These are phyloP conservation scores for Eupeodes luniger DNA, from an alignment of 2,888 invertebrate species.

Conservation along the genomic window DNA sequence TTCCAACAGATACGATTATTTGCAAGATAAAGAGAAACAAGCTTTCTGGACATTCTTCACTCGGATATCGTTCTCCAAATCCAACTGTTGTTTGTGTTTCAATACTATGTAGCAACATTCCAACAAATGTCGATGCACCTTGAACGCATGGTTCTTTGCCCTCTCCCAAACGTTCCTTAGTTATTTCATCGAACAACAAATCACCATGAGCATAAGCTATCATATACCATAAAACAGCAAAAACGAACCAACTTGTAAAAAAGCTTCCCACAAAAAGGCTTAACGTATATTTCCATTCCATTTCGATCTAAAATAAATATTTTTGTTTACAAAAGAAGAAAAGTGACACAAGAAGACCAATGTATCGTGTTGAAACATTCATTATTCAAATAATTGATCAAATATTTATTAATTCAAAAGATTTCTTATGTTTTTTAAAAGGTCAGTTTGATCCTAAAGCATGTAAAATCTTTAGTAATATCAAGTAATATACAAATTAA, in stretches of 20 bases:
- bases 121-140: slow-evolving; percentile 87
- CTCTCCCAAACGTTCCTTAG: slow-evolving; percentile 83
- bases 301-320: slow-evolving; percentile 84
- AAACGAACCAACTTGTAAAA: slow-evolving; percentile 91
- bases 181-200: slow-evolving; percentile 86
- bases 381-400: too few relatives aligned
- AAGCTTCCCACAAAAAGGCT: slow-evolving; percentile 94
- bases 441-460: too few relatives aligned
- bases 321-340: too few relatives aligned
- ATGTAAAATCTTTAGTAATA: too few relatives aligned
- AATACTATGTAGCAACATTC: slow-evolving; percentile 91
- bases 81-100: slow-evolving; percentile 95
- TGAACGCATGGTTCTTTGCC: slow-evolving; percentile 85
- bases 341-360: too few relatives aligned
- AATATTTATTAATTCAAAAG: too few relatives aligned
- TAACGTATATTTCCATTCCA: slow-evolving; percentile 96
- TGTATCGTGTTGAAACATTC: too few relatives aligned
- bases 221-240: slow-evolving; percentile 91
- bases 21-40: slow-evolving; percentile 93
- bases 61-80: slow-evolving; percentile 92
- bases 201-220: slow-evolving; percentile 91
- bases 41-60: slow-evolving; percentile 93
- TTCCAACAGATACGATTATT: slow-evolving; percentile 88
- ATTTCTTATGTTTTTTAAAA: too few relatives aligned
- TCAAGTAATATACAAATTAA: too few relatives aligned